Percentiles rank a stretch among this genome's conserved stretches.
Evolutionary conservation across 2,113 vertebrate species (phyloP).

Genomic region (Sylvietta virens): DNA sequence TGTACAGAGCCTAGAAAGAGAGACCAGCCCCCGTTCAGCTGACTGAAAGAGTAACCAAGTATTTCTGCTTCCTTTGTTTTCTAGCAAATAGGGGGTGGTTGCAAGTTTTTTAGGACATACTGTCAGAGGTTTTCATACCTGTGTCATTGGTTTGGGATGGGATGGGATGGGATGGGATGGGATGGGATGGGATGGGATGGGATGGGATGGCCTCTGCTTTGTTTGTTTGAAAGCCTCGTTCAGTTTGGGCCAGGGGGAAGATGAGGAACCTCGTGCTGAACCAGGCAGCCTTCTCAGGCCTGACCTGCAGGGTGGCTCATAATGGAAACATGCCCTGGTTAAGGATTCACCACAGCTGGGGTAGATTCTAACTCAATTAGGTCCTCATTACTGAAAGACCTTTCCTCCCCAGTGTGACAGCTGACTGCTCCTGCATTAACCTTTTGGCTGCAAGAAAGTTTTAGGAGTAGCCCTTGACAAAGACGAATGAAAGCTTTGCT

Average conservation of each 20-base stretch:
- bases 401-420: not conserved
- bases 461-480: not conserved
- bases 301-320: not conserved
- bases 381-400: not conserved
- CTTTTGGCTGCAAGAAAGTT: not conserved
- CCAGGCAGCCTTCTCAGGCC: not conserved
- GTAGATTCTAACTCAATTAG: not conserved
- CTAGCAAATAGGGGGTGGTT: not conserved
- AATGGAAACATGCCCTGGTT: not conserved
- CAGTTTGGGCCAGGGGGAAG: not conserved
- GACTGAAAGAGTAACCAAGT: not conserved
- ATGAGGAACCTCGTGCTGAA: not conserved
- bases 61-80: not conserved
- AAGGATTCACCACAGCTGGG: not conserved
- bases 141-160: not conserved
- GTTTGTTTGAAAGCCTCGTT: not conserved
- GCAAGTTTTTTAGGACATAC: not conserved
- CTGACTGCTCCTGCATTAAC: not conserved
- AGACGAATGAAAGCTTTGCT: not conserved
- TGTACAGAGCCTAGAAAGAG: not conserved
- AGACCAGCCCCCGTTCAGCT: not conserved
- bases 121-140: not conserved
- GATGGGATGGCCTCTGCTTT: not conserved
- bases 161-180: no score
- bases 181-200: no score